Conservation (phyloP, 2,888 invertebrate species). For the Conops quadrifasciatus region DNA sequence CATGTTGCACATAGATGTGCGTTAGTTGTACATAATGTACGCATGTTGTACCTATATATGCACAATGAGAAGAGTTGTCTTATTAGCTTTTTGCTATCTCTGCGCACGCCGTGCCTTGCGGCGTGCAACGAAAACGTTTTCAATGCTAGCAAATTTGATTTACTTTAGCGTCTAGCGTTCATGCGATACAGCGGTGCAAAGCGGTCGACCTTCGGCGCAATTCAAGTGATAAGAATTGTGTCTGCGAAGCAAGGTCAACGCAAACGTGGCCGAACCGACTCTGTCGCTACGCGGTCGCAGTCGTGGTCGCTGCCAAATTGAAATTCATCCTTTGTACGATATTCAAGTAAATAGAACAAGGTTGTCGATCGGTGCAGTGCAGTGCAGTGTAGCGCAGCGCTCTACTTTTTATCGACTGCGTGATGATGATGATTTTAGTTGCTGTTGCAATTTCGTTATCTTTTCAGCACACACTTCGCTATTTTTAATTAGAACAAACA, state of each 20-base stretch:
- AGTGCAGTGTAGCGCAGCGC: not conserved
- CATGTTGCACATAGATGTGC: too few species aligned
- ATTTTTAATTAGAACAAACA: constrained; percentile 39
- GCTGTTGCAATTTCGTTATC: constrained; percentile 12
- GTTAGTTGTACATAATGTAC: too few species aligned
- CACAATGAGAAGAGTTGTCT: too few species aligned
- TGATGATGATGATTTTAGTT: not conserved
- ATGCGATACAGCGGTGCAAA: constrained; percentile 1
- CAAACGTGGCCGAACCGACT: constrained; percentile 18
- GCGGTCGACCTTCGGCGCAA: constrained; percentile 39
- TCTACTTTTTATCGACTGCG: constrained; percentile 7
- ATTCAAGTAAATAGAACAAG: constrained; percentile 40
- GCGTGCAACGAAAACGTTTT: constrained; percentile 23
- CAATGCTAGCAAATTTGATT: constrained; percentile 35
- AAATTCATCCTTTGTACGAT: constrained; percentile 40
- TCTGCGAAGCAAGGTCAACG: constrained; percentile 37
- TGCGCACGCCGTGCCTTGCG: not conserved
- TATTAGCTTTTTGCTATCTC: too few species aligned
- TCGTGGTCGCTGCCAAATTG: constrained; percentile 30
- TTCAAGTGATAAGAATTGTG: constrained; percentile 40
- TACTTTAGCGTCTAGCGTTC: constrained; percentile 31
- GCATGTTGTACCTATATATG: too few species aligned
- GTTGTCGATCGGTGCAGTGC: constrained; percentile 20
- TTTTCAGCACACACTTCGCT: constrained; percentile 21
- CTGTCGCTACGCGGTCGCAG: too few species aligned